These are phyloP conservation scores for Silurus lanzhouensis DNA, from an alignment of 2,797 vertebrate species.

Conservation along the genomic window DNA sequence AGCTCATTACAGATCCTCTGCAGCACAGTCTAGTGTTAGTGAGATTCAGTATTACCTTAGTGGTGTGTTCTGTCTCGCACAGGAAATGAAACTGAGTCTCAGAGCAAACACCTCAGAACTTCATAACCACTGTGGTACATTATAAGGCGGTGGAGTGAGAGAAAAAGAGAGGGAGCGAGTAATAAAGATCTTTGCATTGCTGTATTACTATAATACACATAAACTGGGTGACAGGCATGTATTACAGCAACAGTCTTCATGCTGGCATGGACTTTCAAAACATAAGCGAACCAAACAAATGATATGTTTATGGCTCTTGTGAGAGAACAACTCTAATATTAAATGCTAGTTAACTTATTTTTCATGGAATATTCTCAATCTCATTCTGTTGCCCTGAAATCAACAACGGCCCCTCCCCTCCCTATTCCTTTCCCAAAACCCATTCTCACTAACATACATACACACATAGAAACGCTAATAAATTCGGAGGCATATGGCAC, in stretches of 20 bases:
- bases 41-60: slow-evolving; percentile 26
- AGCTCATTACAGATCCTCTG: slow-evolving; percentile 18
- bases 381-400: not conserved
- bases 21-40: slow-evolving; percentile 18
- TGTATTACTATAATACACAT: slow-evolving; percentile 29
- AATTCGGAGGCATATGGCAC: slow-evolving; percentile 45
- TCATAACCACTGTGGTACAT: slow-evolving; percentile 45
- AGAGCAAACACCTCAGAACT: slow-evolving; percentile 39
- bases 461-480: slow-evolving; percentile 26
- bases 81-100: slow-evolving; percentile 44
- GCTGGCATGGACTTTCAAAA: slow-evolving; percentile 37
- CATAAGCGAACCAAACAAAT: slow-evolving; percentile 35
- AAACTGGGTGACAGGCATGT: slow-evolving; percentile 44
- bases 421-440: too few species aligned
- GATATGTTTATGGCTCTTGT: slow-evolving; percentile 37
- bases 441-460: not conserved
- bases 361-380: not conserved
- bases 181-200: slow-evolving; percentile 33
- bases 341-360: slow-evolving; percentile 7
- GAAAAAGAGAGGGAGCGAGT: slow-evolving; percentile 23
- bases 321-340: slow-evolving; percentile 11
- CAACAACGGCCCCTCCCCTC: not conserved
- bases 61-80: slow-evolving; percentile 6
- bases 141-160: slow-evolving; percentile 14
- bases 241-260: slow-evolving; percentile 38